Evolutionary conservation across 2,888 invertebrate genomes (phyloP).

Genomic region (Nemapogon koenigi): DNA sequence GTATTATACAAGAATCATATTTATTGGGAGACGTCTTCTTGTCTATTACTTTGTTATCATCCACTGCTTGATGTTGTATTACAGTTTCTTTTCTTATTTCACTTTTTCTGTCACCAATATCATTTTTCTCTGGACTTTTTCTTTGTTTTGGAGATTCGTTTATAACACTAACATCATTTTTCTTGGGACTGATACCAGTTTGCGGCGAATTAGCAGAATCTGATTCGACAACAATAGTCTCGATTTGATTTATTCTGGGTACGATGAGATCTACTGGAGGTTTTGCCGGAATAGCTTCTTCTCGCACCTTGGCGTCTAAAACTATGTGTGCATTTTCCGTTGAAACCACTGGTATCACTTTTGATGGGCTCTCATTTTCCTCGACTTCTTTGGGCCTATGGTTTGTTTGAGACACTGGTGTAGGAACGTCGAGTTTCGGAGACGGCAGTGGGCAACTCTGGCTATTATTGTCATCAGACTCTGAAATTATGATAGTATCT

Average conservation of each 20-base stretch:
- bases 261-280: conserved; percentile 37
- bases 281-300: conserved; percentile 29
- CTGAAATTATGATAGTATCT: conserved; percentile 54
- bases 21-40: conserved; percentile 44
- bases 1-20: conserved; percentile 45
- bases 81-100: conserved; percentile 54
- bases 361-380: conserved; percentile 45
- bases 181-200: conserved; percentile 34
- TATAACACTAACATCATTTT: conserved; percentile 36
- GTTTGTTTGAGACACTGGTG: conserved; percentile 32
- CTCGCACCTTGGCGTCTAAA: conserved; percentile 42
- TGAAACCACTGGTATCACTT: conserved; percentile 48
- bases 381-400: conserved; percentile 36
- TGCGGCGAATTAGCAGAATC: conserved; percentile 36
- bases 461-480: conserved; percentile 57
- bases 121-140: conserved; percentile 35
- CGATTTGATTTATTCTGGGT: conserved; percentile 42
- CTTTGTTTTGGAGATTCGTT: conserved; percentile 39
- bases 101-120: conserved; percentile 35
- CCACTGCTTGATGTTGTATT: conserved; percentile 46
- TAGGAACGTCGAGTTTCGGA: conserved; percentile 36
- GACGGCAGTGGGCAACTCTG: conserved; percentile 57
- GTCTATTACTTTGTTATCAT: conserved; percentile 36
- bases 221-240: conserved; percentile 50
- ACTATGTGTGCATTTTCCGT: conserved; percentile 52